Evolutionary conservation across 2,888 invertebrate genomes (phyloP).

Genomic region (Noctua fimbriata): DNA sequence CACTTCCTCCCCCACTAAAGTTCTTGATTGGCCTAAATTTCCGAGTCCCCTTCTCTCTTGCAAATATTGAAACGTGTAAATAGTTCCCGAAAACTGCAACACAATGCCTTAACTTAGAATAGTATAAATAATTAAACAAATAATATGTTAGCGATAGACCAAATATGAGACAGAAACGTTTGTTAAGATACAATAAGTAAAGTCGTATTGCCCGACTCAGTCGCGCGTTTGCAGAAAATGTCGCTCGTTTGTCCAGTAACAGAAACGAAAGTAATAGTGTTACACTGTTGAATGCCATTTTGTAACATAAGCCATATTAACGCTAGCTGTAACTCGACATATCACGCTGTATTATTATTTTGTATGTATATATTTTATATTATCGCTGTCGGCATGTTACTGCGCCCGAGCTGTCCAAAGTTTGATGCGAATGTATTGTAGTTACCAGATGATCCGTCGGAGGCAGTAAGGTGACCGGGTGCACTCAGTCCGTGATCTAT

Average conservation of each 20-base stretch:
- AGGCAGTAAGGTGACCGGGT: slow-evolving; percentile 12
- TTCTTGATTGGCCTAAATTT: slow-evolving; percentile 55
- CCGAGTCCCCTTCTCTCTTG: slow-evolving; percentile 2
- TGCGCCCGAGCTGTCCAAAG: slow-evolving; percentile 14
- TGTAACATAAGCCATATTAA: slow-evolving; percentile 68
- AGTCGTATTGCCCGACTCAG: slow-evolving; percentile 56
- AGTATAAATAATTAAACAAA: slow-evolving; percentile 22
- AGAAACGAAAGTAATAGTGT: slow-evolving; percentile 71
- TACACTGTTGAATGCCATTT: slow-evolving; percentile 78
- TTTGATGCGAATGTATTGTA: neutral
- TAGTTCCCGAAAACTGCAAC: slow-evolving; percentile 22
- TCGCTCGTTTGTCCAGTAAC: slow-evolving; percentile 74
- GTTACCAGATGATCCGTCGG: slow-evolving; percentile 20
- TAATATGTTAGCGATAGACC: slow-evolving; percentile 46
- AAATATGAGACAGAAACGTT: slow-evolving; percentile 46
- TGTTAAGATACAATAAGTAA: slow-evolving; percentile 23
- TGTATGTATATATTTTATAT: slow-evolving; percentile 68
- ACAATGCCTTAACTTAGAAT: slow-evolving; percentile 51
- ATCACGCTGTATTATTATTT: slow-evolving; percentile 79
- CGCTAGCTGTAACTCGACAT: slow-evolving; percentile 81
- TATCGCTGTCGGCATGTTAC: slow-evolving; percentile 18
- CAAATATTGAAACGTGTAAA: slow-evolving; percentile 23
- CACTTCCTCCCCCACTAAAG: neutral
- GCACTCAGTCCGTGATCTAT: slow-evolving; percentile 61
- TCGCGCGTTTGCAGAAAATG: slow-evolving; percentile 57